Evolutionary conservation across 2,113 vertebrate species (phyloP), one percentile per base, ranked within the genome.

Genomic region (Neoarius graeffei): DNA sequence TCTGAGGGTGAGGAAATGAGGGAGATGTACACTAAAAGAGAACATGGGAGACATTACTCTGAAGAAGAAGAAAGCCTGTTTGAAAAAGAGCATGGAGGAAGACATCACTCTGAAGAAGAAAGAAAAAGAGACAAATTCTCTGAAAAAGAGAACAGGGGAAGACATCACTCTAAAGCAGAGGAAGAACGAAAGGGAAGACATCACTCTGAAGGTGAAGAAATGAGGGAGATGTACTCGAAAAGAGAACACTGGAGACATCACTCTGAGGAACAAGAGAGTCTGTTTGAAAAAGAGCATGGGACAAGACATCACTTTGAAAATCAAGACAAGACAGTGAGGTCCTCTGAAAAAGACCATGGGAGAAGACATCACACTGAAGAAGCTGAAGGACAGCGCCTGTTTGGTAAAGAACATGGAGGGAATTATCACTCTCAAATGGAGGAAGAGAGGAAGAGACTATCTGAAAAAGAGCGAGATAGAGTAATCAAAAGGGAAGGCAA

Each of bases 401-500:
- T 64, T 64, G 50, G 50, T 8, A 66, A 85, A 48, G 85, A 87
- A 62, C 60, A 64, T 64, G 57, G 80, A 4, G 27, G 17, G 60
- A 15, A 19, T 35, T 30, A 35, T 82, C 80, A 59, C 25, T 80
- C 20, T 30, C 50, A 66, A 57, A 84, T 1, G 4, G 10, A 15
- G 17, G 67, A 35, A 30, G 69, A 7, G 69, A 71, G 27, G 67
- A 30, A 69, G 27, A 30, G 67, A 27, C 20, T 20, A 10, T 17
- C 30, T 85, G 42, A 23, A 69, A 69, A 67, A 27, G 50, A 64
- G 79, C 59, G 64, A 86, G 92, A 17, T 87, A n/a, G 77, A 57
- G 52, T 89, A 14, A 90, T 20, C 17, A 74, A 10, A 56, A 85
- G 30, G 71, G 88, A 86, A 60, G 73, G 84, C 56, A 88, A 80